Evolutionary conservation across 2,113 vertebrate genomes (phyloP).

Genomic region (Sinocyclocheilus anophthalmus): DNA sequence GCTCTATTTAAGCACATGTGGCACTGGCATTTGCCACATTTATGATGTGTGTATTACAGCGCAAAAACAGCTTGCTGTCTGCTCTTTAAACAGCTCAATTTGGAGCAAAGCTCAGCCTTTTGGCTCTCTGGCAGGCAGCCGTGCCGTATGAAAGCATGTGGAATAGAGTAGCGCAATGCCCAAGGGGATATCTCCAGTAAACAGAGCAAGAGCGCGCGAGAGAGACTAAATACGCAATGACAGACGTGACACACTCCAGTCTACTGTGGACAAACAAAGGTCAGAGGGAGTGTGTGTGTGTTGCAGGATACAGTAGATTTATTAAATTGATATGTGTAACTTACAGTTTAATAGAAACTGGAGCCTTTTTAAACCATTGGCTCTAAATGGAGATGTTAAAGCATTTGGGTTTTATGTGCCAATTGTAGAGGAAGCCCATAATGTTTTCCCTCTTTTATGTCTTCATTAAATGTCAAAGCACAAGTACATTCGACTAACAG

Average conservation of each 20-base stretch:
- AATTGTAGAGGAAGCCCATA: conserved; percentile 48
- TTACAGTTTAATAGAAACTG: conserved; percentile 48
- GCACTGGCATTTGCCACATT: conserved; percentile 51
- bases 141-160: conserved; percentile 54
- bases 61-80: conserved; percentile 52
- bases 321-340: conserved; percentile 51
- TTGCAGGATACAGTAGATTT: conserved; percentile 39
- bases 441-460: conserved; percentile 54
- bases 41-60: conserved; percentile 57
- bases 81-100: conserved; percentile 57
- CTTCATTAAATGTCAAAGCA: conserved; percentile 55
- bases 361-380: conserved; percentile 49
- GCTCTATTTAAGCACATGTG: conserved; percentile 53
- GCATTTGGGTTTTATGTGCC: conserved; percentile 52
- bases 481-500: conserved; percentile 40
- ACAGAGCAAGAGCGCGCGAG: conserved; percentile 49
- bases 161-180: conserved; percentile 61
- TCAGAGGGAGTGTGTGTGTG: conserved; percentile 44
- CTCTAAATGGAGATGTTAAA: conserved; percentile 48
- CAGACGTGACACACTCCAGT: conserved; percentile 53
- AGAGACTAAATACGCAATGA: conserved; percentile 54
- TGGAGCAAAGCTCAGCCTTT: conserved; percentile 58
- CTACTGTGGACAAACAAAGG: conserved; percentile 59
- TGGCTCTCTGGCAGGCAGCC: conserved; percentile 57
- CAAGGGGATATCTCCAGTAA: conserved; percentile 61